A percentile compares a stretch with the other conserved stretches of the same genome.
These are phyloP conservation scores for Novumbra hubbsi DNA, from an alignment of 2,797 vertebrate species.

Conservation along the genomic window DNA sequence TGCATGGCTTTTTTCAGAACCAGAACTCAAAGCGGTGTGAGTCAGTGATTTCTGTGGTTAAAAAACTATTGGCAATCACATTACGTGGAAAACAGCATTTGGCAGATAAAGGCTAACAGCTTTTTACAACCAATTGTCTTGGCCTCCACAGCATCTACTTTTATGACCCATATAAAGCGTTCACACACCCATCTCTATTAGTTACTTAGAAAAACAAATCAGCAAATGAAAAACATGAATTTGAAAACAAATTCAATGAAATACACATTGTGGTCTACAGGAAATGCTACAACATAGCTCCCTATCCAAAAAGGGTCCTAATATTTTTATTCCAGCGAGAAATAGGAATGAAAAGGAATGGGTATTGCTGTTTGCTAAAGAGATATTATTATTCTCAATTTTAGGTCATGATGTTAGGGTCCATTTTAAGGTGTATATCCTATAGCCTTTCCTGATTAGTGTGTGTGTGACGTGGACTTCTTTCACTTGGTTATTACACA, in stretches of 20 bases:
- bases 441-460: conserved; percentile 60
- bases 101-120: conserved; percentile 56
- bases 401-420: conserved; percentile 28
- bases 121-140: conserved; percentile 64
- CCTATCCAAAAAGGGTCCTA: conserved; percentile 53
- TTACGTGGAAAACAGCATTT: conserved; percentile 61
- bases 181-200: conserved; percentile 44
- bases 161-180: conserved; percentile 65
- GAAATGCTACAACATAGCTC: conserved; percentile 54
- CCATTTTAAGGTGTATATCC: conserved; percentile 67
- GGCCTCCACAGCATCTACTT: conserved; percentile 59
- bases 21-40: conserved; percentile 47
- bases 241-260: conserved; percentile 56
- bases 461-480: conserved; percentile 53
- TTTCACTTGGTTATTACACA: conserved; percentile 72
- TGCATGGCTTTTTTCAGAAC: conserved; percentile 42
- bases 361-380: conserved; percentile 50
- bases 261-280: conserved; percentile 54
- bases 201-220: conserved; percentile 52
- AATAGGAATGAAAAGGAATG: conserved; percentile 56
- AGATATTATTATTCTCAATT: conserved; percentile 54
- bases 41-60: conserved; percentile 60
- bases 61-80: conserved; percentile 56
- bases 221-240: conserved; percentile 63
- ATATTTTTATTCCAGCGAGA: conserved; percentile 45